These are phyloP conservation scores for Lerista edwardsae DNA, from an alignment of 2,797 vertebrate genomes.

Conservation along the genomic window DNA sequence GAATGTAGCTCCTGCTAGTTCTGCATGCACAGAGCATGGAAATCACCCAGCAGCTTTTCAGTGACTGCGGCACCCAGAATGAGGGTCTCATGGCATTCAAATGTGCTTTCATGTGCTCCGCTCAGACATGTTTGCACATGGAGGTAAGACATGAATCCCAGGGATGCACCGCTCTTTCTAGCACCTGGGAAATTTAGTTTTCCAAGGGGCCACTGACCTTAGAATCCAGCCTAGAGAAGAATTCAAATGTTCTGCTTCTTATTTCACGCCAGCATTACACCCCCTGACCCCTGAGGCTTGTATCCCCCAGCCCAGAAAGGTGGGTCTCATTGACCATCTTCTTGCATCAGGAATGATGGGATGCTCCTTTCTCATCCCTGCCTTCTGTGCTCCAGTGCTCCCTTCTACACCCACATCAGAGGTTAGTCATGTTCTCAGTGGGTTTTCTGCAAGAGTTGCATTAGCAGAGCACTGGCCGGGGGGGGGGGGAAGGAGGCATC, in stretches of 20 bases:
- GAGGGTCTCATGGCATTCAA: conserved; percentile 41
- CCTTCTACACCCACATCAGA: neutral
- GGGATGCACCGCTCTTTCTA: too few species aligned
- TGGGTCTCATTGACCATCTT: neutral
- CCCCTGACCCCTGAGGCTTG: too few species aligned
- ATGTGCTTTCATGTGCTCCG: neutral
- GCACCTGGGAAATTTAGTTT: too few species aligned
- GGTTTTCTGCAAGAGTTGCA: neutral
- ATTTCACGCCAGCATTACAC: too few species aligned
- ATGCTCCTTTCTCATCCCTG: too few species aligned
- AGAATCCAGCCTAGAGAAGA: too few species aligned
- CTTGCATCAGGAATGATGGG: neutral
- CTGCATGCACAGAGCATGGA: neutral
- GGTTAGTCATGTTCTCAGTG: too few species aligned
- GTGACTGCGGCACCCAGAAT: conserved; percentile 51
- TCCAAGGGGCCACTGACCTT: too few species aligned
- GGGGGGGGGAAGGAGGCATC: conserved; percentile 8
- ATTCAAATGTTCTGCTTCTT: too few species aligned
- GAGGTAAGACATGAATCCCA: too few species aligned
- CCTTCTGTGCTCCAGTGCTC: neutral
- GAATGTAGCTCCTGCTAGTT: conserved; percentile 8
- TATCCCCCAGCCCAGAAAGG: neutral
- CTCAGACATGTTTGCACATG: too few species aligned
- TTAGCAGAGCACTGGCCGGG: neutral
- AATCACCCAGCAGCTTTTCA: conserved; percentile 34